A percentile compares a stretch with the other conserved stretches of the same genome.
Evolutionary conservation across 2,888 invertebrate species (phyloP).

Genomic region (Gonocerus acuteangulatus): DNA sequence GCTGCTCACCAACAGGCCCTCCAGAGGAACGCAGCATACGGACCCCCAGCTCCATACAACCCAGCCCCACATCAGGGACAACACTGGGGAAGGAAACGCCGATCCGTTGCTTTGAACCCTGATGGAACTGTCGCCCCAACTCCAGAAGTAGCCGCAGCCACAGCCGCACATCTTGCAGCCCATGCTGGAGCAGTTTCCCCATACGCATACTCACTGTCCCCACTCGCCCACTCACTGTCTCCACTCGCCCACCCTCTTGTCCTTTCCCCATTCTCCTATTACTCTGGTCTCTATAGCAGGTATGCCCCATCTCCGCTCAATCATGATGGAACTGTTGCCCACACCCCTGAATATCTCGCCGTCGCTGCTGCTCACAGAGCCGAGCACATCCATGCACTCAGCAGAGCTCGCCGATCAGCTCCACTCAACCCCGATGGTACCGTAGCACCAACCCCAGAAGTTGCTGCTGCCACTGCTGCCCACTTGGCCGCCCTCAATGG

Average conservation of each 20-base stretch:
- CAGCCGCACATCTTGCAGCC: constrained; percentile 41
- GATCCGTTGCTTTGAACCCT: constrained; percentile 30
- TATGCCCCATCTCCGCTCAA: constrained; percentile 18
- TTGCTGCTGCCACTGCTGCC: constrained; percentile 44
- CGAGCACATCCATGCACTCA: constrained; percentile 20
- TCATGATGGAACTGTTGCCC: constrained; percentile 31
- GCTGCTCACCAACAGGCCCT: background rate
- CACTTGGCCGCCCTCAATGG: constrained; percentile 38
- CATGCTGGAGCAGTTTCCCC: background rate
- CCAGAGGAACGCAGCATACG: background rate
- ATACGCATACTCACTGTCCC: background rate
- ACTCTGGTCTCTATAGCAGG: background rate
- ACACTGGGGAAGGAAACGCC: background rate
- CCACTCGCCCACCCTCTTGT: background rate
- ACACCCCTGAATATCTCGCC: constrained; percentile 27
- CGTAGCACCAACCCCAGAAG: constrained; percentile 43
- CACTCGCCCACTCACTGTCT: background rate
- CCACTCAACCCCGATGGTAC: constrained; percentile 36
- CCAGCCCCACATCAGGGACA: background rate
- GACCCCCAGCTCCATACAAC: background rate
- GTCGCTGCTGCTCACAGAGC: constrained; percentile 25
- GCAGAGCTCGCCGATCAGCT: constrained; percentile 8
- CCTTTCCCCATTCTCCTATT: background rate
- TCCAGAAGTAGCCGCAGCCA: constrained; percentile 44
- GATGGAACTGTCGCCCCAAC: constrained; percentile 41